phyloP scores from a whole-genome alignment of 1,140 invertebrate genomes.

The Magallana gigas region DNA sequence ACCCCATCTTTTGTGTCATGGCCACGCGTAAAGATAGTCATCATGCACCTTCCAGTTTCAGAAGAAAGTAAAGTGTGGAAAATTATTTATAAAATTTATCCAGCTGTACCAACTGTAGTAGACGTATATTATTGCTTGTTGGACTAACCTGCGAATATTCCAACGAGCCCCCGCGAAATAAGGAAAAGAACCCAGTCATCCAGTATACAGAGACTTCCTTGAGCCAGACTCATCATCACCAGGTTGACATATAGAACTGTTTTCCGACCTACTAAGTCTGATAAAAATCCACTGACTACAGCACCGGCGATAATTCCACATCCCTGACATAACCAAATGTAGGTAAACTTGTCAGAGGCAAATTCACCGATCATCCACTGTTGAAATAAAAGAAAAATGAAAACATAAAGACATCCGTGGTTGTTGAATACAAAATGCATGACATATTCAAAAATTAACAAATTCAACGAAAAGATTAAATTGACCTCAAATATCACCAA shows the following conservation, averaged over 20 bases:
- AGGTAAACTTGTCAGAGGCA: constrained; percentile 40
- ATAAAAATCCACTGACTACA: constrained; percentile 64
- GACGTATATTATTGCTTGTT: background rate
- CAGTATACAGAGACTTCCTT: constrained; percentile 57
- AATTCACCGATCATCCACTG: constrained; percentile 54
- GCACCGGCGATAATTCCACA: constrained; percentile 64
- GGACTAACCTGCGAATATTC: constrained; percentile 64
- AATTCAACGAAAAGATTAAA: too few relatives aligned
- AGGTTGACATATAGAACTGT: constrained; percentile 61
- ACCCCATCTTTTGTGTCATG: too few relatives aligned
- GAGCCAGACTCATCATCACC: constrained; percentile 60
- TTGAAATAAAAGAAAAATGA: background rate
- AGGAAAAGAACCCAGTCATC: constrained; percentile 63
- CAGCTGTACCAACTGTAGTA: too few relatives aligned
- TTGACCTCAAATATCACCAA: too few relatives aligned
- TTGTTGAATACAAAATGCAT: too few relatives aligned
- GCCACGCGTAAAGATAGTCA: too few relatives aligned
- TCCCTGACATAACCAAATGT: constrained; percentile 58
- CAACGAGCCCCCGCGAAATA: constrained; percentile 56
- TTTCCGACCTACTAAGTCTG: constrained; percentile 65
- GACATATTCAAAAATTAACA: too few relatives aligned
- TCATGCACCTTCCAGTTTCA: too few relatives aligned
- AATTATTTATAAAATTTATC: too few relatives aligned
- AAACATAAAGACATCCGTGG: background rate
- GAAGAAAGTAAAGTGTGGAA: too few relatives aligned